Evolutionary conservation across 2,797 vertebrate genomes (phyloP).

Genomic region (Pogonophryne albipinna): DNA sequence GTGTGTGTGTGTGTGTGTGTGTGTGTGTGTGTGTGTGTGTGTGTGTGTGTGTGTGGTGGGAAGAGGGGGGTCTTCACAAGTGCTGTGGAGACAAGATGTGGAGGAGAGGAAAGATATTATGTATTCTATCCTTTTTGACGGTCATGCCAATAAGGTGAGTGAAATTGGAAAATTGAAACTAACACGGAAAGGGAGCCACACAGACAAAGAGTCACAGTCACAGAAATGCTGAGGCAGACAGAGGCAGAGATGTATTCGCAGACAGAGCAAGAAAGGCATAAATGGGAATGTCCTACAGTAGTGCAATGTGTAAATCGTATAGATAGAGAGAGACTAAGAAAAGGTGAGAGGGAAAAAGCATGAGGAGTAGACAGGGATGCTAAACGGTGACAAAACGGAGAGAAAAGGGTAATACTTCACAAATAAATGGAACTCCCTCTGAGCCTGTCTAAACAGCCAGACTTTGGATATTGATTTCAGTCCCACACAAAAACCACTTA

Average conservation of each 20-base stretch:
- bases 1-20: fast-evolving
- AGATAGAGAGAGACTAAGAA: conserved; percentile 9
- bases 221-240: conserved; percentile 49
- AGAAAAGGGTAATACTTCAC: conserved; percentile 33
- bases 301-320: conserved; percentile 40
- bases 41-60: background rate
- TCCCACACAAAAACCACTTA: conserved; percentile 11
- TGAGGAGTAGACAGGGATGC: conserved; percentile 14
- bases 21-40: no score
- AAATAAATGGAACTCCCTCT: conserved; percentile 23
- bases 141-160: conserved; percentile 50
- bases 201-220: conserved; percentile 26
- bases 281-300: conserved; percentile 32
- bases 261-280: conserved; percentile 31
- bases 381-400: conserved; percentile 21
- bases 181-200: conserved; percentile 31
- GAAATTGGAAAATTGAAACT: conserved; percentile 53
- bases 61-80: conserved; percentile 11
- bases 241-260: conserved; percentile 15
- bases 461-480: conserved; percentile 47
- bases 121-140: conserved; percentile 45
- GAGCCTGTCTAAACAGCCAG: conserved; percentile 49
- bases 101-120: conserved; percentile 45
- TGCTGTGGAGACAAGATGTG: conserved; percentile 21
- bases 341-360: conserved; percentile 32